These are phyloP conservation scores for Tragelaphus scriptus DNA, from an alignment of 2,113 vertebrate genomes.

Conservation along the genomic window DNA sequence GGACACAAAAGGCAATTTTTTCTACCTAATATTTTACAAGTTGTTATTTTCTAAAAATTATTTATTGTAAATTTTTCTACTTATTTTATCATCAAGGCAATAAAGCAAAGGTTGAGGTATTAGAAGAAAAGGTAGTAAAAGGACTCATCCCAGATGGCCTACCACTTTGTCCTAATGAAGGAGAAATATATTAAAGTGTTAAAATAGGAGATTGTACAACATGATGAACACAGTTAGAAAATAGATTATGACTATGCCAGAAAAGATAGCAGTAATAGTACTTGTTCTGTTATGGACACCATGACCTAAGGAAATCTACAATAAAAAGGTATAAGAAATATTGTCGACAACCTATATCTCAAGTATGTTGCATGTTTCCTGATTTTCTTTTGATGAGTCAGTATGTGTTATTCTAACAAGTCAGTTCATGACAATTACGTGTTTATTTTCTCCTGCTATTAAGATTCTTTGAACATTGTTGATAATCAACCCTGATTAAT, in stretches of 20 bases:
- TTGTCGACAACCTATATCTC: background rate
- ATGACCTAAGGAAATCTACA: background rate
- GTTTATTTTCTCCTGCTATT: slow-evolving; percentile 42
- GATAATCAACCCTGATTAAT: slow-evolving; percentile 52
- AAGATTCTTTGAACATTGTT: slow-evolving; percentile 55
- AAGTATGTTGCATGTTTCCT: background rate
- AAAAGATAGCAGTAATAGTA: background rate
- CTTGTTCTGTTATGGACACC: background rate
- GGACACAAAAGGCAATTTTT: slow-evolving; percentile 4
- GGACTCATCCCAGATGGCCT: background rate
- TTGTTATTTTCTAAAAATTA: background rate
- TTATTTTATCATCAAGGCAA: slow-evolving; percentile 10
- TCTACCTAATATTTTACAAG: background rate
- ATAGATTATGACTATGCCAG: background rate
- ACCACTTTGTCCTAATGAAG: background rate
- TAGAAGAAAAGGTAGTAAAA: background rate
- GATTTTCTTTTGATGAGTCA: slow-evolving; percentile 49
- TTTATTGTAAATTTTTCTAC: background rate
- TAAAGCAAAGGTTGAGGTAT: slow-evolving; percentile 38
- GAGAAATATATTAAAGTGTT: background rate
- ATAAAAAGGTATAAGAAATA: background rate
- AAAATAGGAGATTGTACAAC: background rate
- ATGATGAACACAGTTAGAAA: slow-evolving; percentile 4
- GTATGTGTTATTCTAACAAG: slow-evolving; percentile 54
- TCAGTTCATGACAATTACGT: slow-evolving; percentile 7